Conservation (phyloP, 2,888 invertebrate genomes). For the Fabriciana adippe region DNA sequence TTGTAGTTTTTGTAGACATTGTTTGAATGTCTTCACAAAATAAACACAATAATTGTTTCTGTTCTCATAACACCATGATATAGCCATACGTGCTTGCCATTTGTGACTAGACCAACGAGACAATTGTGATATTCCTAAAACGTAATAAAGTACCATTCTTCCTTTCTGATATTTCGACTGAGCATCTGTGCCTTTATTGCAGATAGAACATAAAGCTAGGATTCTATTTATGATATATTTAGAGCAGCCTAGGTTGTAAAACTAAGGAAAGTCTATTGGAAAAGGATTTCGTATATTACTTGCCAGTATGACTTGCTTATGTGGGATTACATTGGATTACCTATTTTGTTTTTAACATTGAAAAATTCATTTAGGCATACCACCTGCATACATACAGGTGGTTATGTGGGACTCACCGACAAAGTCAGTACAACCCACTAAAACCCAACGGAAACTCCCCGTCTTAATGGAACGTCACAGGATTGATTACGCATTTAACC, state of each 20-base stretch:
- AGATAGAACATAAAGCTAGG: background rate
- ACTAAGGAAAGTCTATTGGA: conserved; percentile 1
- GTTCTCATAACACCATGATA: too few species aligned
- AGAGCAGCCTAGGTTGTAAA: background rate
- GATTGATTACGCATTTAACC: too few species aligned
- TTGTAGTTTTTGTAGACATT: too few species aligned
- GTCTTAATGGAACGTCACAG: too few species aligned
- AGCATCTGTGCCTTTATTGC: background rate
- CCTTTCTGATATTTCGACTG: background rate
- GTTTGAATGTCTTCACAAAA: too few species aligned
- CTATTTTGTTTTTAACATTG: background rate
- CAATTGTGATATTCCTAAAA: background rate
- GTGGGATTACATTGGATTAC: background rate
- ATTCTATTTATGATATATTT: conserved; percentile 4
- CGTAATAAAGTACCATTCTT: background rate
- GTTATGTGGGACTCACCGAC: too few species aligned
- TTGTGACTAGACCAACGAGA: too few species aligned
- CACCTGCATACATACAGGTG: too few species aligned
- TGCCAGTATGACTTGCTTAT: background rate
- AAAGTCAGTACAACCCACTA: too few species aligned
- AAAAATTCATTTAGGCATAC: background rate
- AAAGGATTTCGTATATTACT: background rate
- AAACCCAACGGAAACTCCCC: too few species aligned
- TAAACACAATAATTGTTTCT: too few species aligned
- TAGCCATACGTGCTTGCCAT: too few species aligned